These are phyloP conservation scores for Anguilla obscura DNA, from an alignment of 2,797 vertebrate genomes.

Conservation along the genomic window DNA sequence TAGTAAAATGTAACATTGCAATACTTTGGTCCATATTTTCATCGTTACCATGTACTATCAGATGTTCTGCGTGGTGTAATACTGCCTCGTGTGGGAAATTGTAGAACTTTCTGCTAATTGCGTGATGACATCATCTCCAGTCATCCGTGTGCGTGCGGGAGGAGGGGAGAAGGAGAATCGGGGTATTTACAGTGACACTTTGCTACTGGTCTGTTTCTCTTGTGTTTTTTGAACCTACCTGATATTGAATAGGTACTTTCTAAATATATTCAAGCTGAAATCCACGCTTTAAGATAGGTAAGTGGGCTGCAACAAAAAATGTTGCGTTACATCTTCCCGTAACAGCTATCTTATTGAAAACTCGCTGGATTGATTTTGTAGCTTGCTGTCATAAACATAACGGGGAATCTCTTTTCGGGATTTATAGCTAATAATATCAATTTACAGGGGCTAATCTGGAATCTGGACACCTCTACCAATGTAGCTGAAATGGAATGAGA, in stretches of 20 bases:
- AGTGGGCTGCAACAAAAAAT: neutral
- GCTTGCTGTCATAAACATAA: neutral
- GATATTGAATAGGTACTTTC: neutral
- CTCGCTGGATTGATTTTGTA: neutral
- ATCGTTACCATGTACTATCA: neutral
- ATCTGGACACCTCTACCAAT: neutral
- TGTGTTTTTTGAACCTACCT: neutral
- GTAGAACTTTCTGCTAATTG: constrained; percentile 45
- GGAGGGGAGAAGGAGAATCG: neutral
- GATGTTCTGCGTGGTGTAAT: neutral
- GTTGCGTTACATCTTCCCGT: neutral
- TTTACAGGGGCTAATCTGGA: neutral
- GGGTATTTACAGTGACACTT: neutral
- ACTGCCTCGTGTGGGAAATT: constrained; percentile 42
- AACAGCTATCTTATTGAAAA: neutral
- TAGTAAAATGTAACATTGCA: neutral
- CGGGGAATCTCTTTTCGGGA: neutral
- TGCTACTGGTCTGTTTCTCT: neutral
- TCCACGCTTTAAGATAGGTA: neutral
- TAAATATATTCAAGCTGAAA: neutral
- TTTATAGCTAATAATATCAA: neutral
- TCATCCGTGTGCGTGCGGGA: constrained; percentile 28
- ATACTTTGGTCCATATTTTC: neutral
- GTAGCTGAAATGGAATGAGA: neutral
- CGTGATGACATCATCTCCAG: constrained; percentile 34